These are phyloP conservation scores for Crossocerus cetratus DNA, from an alignment of 2,888 invertebrate species.

Conservation along the genomic window DNA sequence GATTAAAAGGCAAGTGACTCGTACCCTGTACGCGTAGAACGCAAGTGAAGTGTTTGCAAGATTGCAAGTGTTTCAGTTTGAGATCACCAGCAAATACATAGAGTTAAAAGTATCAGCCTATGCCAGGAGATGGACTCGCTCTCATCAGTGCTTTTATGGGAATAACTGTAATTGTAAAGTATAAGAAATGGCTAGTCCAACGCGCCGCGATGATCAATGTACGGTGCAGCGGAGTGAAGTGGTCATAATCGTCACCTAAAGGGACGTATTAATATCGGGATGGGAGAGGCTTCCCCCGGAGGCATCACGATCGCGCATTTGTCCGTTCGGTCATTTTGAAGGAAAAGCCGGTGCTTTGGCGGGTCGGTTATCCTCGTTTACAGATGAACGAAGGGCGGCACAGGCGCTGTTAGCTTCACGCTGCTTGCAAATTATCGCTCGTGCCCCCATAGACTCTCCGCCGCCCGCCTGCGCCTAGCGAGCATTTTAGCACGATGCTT, in stretches of 20 bases:
- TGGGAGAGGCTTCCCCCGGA: slow-evolving; percentile 15
- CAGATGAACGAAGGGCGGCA: slow-evolving; percentile 32
- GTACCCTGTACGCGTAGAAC: no score
- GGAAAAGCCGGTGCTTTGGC: slow-evolving; percentile 2
- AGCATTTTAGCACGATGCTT: slow-evolving; percentile 39
- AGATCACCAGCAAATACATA: no score
- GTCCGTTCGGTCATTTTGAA: slow-evolving; percentile 23
- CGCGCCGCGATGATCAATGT: no score
- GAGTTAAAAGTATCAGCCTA: no score
- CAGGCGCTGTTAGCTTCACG: slow-evolving; percentile 30
- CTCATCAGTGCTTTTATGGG: no score
- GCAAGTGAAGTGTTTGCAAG: no score
- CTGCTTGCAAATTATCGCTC: slow-evolving; percentile 49
- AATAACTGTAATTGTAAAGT: no score
- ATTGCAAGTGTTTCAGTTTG: no score
- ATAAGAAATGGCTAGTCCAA: no score
- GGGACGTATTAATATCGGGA: slow-evolving; percentile 17
- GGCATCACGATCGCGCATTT: slow-evolving; percentile 13
- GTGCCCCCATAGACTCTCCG: slow-evolving; percentile 32
- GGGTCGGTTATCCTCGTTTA: slow-evolving; percentile 4
- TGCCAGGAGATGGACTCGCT: no score
- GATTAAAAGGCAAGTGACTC: no score
- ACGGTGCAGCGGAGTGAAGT: background rate
- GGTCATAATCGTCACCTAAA: slow-evolving; percentile 12
- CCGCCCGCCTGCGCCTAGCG: slow-evolving; percentile 29